Percentiles rank a stretch among this genome's conserved stretches.
Conservation (phyloP, 2,797 vertebrate genomes). For the Typhlichthys eigenmanni region DNA sequence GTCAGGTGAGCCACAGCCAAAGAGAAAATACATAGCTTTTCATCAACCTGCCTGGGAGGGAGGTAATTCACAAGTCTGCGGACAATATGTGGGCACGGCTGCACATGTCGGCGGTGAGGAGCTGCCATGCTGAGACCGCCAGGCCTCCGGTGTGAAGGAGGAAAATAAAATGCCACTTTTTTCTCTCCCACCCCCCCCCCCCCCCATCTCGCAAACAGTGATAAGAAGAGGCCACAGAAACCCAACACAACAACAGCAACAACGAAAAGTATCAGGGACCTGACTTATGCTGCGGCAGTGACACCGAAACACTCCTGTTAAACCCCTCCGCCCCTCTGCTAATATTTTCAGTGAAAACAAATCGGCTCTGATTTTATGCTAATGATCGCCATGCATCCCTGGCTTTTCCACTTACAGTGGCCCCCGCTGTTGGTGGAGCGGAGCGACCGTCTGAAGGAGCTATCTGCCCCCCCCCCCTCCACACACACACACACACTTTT, state of each 20-base stretch:
- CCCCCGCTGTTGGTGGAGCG: constrained; percentile 48
- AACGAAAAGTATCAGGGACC: constrained; percentile 12
- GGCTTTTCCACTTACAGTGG: constrained; percentile 53
- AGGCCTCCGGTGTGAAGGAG: constrained; percentile 53
- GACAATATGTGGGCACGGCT: constrained; percentile 57
- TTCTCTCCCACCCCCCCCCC: not conserved
- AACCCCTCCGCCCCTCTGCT: constrained; percentile 46
- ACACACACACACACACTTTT: not conserved
- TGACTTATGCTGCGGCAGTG: constrained; percentile 38
- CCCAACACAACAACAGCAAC: constrained; percentile 47
- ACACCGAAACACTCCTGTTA: constrained; percentile 37
- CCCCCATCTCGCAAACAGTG: constrained; percentile 43
- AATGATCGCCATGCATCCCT: constrained; percentile 62
- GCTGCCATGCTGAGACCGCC: constrained; percentile 60
- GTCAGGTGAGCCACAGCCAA: constrained; percentile 65
- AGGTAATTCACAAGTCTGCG: constrained; percentile 75
- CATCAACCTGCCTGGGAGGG: constrained; percentile 66
- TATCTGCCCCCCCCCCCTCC: constrained; percentile 13
- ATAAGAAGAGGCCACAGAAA: too few relatives aligned
- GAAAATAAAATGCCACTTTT: constrained; percentile 58
- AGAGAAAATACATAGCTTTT: constrained; percentile 74
- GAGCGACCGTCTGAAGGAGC: constrained; percentile 32
- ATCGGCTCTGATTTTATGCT: constrained; percentile 63
- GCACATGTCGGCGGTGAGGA: constrained; percentile 57
- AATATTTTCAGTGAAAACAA: constrained; percentile 65